These are phyloP conservation scores for Chironomus riparius DNA, from an alignment of 2,888 invertebrate genomes.

Conservation along the genomic window DNA sequence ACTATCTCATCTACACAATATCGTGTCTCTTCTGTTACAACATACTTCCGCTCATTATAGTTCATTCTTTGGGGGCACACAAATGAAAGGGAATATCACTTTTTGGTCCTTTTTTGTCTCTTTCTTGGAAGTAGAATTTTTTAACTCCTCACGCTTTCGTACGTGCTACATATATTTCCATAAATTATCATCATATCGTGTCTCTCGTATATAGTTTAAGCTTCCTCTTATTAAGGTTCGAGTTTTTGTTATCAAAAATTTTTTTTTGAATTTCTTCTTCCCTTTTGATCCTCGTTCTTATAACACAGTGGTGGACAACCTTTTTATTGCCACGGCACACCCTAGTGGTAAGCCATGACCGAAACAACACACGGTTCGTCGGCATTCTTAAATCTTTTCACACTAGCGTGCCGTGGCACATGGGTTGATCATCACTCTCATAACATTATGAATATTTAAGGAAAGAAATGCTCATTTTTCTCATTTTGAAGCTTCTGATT, in stretches of 20 bases:
- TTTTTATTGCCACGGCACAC: too few species aligned
- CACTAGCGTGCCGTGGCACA: too few species aligned
- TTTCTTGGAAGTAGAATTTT: background rate
- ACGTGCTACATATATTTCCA: background rate
- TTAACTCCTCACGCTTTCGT: background rate
- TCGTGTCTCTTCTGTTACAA: too few species aligned
- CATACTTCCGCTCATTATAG: background rate
- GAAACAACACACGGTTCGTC: too few species aligned
- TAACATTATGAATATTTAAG: background rate
- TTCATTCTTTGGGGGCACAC: background rate
- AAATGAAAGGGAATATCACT: background rate
- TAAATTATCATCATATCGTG: conserved; percentile 11
- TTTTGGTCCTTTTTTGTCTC: background rate
- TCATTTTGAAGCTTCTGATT: too few species aligned
- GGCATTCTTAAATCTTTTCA: too few species aligned
- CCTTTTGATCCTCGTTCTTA: background rate
- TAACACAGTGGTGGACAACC: too few species aligned
- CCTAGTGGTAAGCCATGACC: too few species aligned
- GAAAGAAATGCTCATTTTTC: background rate
- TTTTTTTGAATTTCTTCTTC: too few species aligned
- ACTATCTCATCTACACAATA: background rate
- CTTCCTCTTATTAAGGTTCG: too few species aligned
- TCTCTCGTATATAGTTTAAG: too few species aligned
- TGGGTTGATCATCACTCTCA: background rate
- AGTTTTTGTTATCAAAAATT: too few species aligned